These are phyloP conservation scores for Drosophila siamana DNA, from an alignment of 2,888 invertebrate genomes.

Conservation along the genomic window DNA sequence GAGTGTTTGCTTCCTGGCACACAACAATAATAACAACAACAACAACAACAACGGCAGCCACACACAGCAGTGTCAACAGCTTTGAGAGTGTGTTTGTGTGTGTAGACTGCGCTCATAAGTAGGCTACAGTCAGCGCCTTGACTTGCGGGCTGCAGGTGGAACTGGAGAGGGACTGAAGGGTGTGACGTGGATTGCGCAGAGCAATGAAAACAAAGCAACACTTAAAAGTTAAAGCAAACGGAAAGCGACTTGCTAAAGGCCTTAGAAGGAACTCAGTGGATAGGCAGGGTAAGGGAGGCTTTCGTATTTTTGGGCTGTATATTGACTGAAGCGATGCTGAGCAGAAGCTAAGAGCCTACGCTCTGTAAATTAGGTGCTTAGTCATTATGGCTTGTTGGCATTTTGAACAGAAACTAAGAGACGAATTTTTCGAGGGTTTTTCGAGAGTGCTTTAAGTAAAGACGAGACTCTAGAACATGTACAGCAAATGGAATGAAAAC, in stretches of 20 bases:
- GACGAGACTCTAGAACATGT: not conserved
- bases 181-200: not conserved
- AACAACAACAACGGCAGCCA: conserved; percentile 48
- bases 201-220: conserved; percentile 73
- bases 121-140: conserved; percentile 47
- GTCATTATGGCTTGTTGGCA: conserved; percentile 59
- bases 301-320: conserved; percentile 28
- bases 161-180: not conserved
- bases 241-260: conserved; percentile 38
- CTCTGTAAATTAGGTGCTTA: conserved; percentile 60
- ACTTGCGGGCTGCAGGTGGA: conserved; percentile 3
- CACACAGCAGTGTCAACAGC: conserved; percentile 66
- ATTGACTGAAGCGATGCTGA: conserved; percentile 46
- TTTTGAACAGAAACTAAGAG: conserved; percentile 21
- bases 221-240: conserved; percentile 73
- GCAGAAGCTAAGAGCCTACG: conserved; percentile 25
- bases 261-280: conserved; percentile 6
- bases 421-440: conserved; percentile 2
- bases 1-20: conserved; percentile 76
- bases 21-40: conserved; percentile 47
- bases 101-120: conserved; percentile 51
- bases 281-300: conserved; percentile 1
- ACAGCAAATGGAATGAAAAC: not conserved
- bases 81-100: conserved; percentile 43
- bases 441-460: conserved; percentile 1